Percentiles rank a stretch among this genome's conserved stretches.
Evolutionary conservation across 30 jellyfish, hydroid and myxozoan species (phyloP).

Genomic region (Aurelia aurita): DNA sequence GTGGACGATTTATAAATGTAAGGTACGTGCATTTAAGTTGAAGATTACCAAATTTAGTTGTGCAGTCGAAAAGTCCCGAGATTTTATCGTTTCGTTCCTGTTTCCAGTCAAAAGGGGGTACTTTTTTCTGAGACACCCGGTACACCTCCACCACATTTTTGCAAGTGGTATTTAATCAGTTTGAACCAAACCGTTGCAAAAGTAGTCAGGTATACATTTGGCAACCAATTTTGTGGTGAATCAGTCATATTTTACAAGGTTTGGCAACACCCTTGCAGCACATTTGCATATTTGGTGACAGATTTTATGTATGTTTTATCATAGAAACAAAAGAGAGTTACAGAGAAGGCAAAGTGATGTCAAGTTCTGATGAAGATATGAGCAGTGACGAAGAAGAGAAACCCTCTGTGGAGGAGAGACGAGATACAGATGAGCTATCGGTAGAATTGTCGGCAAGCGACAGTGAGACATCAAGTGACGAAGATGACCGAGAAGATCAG

Average conservation of each 20-base stretch:
- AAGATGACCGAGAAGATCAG: not conserved
- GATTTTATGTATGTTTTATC: not conserved
- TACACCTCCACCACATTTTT: too few relatives aligned
- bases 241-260: not conserved
- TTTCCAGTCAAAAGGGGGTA: too few relatives aligned
- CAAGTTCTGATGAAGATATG: constrained; percentile 57
- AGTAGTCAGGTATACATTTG: too few relatives aligned
- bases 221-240: too few relatives aligned
- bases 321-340: constrained; percentile 1
- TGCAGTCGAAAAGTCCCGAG: too few relatives aligned
- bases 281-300: not conserved
- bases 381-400: constrained; percentile 42
- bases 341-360: constrained; percentile 29
- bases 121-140: too few relatives aligned
- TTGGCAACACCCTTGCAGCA: not conserved
- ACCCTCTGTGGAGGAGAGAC: not conserved
- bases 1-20: too few relatives aligned
- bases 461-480: constrained; percentile 21
- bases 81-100: too few relatives aligned
- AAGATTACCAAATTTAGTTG: too few relatives aligned
- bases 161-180: too few relatives aligned
- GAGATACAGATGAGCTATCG: not conserved
- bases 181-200: too few relatives aligned
- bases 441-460: constrained; percentile 23
- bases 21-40: too few relatives aligned